phyloP scores from a whole-genome alignment of 1,140 invertebrate genomes.

The Sarcophaga peregrina region DNA sequence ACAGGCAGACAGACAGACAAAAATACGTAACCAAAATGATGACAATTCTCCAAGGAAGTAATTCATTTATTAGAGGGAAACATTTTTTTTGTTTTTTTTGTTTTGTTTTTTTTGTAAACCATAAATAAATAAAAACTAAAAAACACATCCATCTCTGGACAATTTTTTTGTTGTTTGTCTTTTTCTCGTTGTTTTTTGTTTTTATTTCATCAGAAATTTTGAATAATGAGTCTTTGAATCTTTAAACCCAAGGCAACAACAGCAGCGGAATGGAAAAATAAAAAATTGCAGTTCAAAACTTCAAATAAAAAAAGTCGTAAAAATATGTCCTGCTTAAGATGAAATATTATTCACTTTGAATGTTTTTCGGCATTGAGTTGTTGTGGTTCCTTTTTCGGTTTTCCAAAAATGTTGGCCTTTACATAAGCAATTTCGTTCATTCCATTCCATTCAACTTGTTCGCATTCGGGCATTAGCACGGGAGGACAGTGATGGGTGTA shows the following conservation, averaged over 20 bases:
- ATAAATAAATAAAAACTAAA: slow-evolving; percentile 35
- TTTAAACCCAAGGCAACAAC: slow-evolving; percentile 1
- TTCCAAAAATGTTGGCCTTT: neutral
- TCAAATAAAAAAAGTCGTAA: no score
- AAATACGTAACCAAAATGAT: neutral
- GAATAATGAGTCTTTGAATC: slow-evolving; percentile 34
- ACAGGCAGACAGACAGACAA: no score
- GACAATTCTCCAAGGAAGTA: slow-evolving; percentile 42
- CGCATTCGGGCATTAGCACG: neutral
- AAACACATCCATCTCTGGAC: slow-evolving; percentile 16
- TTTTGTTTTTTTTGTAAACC: no score
- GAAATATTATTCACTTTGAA: slow-evolving; percentile 23
- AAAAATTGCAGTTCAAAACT: no score
- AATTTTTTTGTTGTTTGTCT: no score
- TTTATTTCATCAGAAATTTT: slow-evolving; percentile 30
- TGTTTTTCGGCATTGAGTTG: neutral
- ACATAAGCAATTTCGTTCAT: no score
- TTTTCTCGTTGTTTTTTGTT: slow-evolving; percentile 11
- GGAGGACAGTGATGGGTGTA: neutral
- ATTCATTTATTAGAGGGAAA: slow-evolving; percentile 38
- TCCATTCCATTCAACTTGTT: neutral
- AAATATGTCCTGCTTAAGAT: slow-evolving; percentile 35
- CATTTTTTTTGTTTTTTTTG: neutral
- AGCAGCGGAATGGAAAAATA: no score
- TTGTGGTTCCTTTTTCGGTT: neutral